Base-by-base conservation (phyloP, 2,888 invertebrate species). In the Malacosoma neustria region DNA sequence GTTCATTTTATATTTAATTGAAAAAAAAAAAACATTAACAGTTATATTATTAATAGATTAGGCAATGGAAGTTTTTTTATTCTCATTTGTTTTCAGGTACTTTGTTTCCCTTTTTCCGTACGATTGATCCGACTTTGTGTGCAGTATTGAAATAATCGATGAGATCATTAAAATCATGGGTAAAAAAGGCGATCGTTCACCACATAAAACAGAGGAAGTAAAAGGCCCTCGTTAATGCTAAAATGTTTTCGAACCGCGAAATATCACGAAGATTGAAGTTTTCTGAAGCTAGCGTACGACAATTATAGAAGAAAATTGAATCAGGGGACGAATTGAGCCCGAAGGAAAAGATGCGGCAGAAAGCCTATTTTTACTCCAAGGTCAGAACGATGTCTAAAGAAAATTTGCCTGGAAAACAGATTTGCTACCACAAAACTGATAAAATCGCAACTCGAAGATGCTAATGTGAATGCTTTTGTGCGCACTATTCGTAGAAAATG, bases 281-380 rank as follows among this genome's bases (percentile, higher is more conserved):
- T n/a, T 30, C 30, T 30, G n/a, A 30, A 30, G 30, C 30, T 11
- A 30, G 30, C 29, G 34, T 34, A 15, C n/a, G 34, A 15, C 14
- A 22, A 11, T 11, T 15, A 31, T 12, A 29, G 6, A 35, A 35
- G 12, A 35, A 42, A 42, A 3, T 72, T 70, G 69, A 11, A 13
- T 11, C 30, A 29, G 29, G 12, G 12, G 7, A 35, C 5, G 22
- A 29, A 34, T 29, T 11, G 13, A 29, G 29, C 29, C 13, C 29
- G 29, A 11, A 22, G 13, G 29, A 34, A 34, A 11, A 35, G 30
- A 13, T 35, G 35, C 30, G 35, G 35, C 29, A 11, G 30, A n/a
- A 35, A 35, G 29, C 22, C 9, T 29, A 29, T 29, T 13, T 29
- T 29, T 3, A 35, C 35, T 29, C 29, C 32, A 33, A n/a, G 36